These are phyloP conservation scores for Antedon mediterranea DNA, from an alignment of 53 echinoderm and acorn worm species.

Conservation along the genomic window DNA sequence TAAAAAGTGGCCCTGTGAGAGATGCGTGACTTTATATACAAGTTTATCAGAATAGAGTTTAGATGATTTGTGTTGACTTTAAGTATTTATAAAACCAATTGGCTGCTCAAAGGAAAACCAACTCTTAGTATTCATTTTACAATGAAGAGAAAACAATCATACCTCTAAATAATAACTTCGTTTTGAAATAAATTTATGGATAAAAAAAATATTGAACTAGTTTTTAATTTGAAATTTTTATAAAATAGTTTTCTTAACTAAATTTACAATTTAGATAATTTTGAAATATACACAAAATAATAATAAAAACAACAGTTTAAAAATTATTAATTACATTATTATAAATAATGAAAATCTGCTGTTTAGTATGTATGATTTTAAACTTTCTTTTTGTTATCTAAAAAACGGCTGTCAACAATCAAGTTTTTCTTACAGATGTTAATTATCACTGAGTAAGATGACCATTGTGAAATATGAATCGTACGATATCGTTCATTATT, in stretches of 20 bases:
- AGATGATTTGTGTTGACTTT: slow-evolving; percentile 1
- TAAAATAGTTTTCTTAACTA: no score
- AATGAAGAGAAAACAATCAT: not conserved
- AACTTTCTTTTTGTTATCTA: no score
- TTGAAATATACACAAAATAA: no score
- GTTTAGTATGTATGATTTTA: no score
- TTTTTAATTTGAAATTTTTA: no score
- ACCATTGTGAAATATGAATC: not conserved
- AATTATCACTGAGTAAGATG: not conserved
- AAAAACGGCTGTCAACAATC: not conserved
- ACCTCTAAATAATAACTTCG: not conserved
- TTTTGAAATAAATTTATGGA: not conserved
- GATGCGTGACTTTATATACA: not conserved
- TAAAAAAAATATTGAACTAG: no score
- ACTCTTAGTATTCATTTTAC: not conserved
- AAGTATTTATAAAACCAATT: not conserved
- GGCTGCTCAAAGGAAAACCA: not conserved
- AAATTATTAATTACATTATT: no score
- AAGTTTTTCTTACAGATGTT: not conserved
- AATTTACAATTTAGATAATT: no score
- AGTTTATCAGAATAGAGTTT: not conserved
- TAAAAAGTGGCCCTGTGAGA: not conserved
- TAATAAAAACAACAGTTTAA: no score
- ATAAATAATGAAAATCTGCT: no score
- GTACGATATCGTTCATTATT: not conserved